Evolutionary conservation across 2,888 invertebrate species (phyloP).

Genomic region (Clistopyga incitator): DNA sequence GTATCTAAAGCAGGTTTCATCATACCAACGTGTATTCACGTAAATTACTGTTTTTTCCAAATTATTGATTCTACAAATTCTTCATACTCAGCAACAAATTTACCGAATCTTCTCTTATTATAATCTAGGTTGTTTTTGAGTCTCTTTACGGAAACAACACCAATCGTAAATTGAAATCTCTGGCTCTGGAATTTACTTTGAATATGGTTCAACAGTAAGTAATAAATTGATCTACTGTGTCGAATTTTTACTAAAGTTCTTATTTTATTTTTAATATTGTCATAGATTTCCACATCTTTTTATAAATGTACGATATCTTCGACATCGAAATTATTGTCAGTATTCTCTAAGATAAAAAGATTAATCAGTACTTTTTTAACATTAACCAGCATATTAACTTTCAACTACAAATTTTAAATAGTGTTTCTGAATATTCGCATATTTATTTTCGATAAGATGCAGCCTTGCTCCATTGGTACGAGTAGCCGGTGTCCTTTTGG

Average conservation of each 20-base stretch:
- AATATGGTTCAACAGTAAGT: conserved; percentile 93
- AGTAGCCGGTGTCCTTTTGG: conserved; percentile 90
- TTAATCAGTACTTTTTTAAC: too few species aligned
- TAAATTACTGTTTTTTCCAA: conserved; percentile 76
- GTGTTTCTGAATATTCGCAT: neutral
- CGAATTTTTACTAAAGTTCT: neutral
- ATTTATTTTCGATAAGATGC: conserved; percentile 85
- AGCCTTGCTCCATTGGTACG: conserved; percentile 87
- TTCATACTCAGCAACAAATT: conserved; percentile 3
- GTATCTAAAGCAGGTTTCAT: conserved; percentile 90
- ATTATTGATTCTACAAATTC: conserved; percentile 17
- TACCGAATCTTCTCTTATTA: neutral
- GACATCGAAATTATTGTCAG: neutral
- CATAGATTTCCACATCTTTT: neutral
- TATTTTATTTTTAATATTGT: neutral
- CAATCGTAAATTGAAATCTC: conserved; percentile 92
- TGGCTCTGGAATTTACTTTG: conserved; percentile 92
- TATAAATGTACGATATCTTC: neutral
- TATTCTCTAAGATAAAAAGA: too few species aligned
- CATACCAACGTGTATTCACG: conserved; percentile 93
- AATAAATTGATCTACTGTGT: neutral
- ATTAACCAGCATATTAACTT: neutral
- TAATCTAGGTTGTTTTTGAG: conserved; percentile 91
- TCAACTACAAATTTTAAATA: neutral
- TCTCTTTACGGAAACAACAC: conserved; percentile 93